Evolutionary conservation across 2,888 invertebrate genomes (phyloP).

Genomic region (Arrhopalites spinosus): DNA sequence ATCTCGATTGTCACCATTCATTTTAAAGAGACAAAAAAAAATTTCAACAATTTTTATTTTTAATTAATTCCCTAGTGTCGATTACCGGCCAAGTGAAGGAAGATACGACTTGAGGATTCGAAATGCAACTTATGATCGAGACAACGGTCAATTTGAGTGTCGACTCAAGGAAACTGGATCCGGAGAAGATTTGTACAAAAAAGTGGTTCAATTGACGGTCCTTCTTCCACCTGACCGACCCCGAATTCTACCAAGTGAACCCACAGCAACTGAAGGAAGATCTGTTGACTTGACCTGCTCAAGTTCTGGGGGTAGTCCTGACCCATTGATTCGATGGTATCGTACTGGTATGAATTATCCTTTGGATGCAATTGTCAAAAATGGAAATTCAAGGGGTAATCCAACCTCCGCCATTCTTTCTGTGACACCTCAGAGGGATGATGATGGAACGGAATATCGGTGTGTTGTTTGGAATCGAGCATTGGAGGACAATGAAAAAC

Average conservation of each 20-base stretch:
- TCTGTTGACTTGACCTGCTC: constrained; percentile 62
- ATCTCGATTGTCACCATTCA: too few relatives aligned
- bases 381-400: constrained; percentile 74
- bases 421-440: constrained; percentile 78
- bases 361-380: constrained; percentile 71
- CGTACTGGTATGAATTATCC: constrained; percentile 76
- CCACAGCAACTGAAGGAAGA: constrained; percentile 74
- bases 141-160: constrained; percentile 84
- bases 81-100: constrained; percentile 78
- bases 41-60: not conserved
- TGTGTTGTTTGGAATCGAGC: constrained; percentile 90
- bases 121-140: constrained; percentile 76
- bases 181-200: constrained; percentile 75
- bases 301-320: constrained; percentile 86
- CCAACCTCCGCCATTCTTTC: constrained; percentile 76
- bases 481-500: constrained; percentile 77
- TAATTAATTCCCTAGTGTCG: constrained; percentile 66
- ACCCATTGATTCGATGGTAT: constrained; percentile 81
- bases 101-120: constrained; percentile 86
- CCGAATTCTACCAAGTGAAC: constrained; percentile 73
- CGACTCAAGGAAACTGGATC: constrained; percentile 85
- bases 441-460: constrained; percentile 80
- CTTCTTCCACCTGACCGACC: constrained; percentile 83
- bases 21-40: too few relatives aligned
- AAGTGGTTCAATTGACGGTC: constrained; percentile 82